A percentile compares a stretch with the other conserved stretches of the same genome.
Evolutionary conservation across 1,140 invertebrate genomes (phyloP).

Genomic region (Drosophila virilis): DNA sequence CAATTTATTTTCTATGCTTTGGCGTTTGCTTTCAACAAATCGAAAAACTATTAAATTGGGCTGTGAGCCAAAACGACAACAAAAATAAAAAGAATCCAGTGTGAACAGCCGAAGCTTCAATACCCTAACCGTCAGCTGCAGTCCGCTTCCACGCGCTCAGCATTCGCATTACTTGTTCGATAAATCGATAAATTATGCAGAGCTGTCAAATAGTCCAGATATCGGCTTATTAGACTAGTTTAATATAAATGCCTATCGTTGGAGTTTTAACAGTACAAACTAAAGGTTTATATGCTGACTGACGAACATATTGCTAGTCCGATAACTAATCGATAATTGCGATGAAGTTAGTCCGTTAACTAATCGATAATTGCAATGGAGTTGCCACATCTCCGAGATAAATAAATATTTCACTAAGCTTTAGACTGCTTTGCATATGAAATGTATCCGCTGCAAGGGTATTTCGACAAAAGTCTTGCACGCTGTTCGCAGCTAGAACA

Average conservation of each 20-base stretch:
- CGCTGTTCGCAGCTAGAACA: neutral
- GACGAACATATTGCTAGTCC: no score
- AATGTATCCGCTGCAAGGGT: neutral
- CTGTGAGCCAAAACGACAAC: slow-evolving; percentile 61
- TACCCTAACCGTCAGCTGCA: slow-evolving; percentile 15
- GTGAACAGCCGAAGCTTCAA: neutral
- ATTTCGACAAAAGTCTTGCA: slow-evolving; percentile 17
- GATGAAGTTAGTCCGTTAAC: neutral
- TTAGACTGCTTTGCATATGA: neutral
- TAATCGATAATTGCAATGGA: no score
- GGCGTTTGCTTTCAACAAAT: slow-evolving; percentile 79
- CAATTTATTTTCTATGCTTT: slow-evolving; percentile 81
- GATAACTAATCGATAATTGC: neutral
- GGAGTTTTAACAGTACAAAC: no score
- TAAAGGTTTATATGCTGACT: no score
- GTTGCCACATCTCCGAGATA: neutral
- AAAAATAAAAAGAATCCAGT: slow-evolving; percentile 19
- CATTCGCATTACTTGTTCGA: no score
- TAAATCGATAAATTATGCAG: no score
- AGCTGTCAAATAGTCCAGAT: no score
- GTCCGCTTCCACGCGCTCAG: no score
- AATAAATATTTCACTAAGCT: no score
- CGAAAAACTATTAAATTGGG: slow-evolving; percentile 83
- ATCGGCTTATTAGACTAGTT: no score
- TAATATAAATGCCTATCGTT: no score